A percentile compares a stretch with the other conserved stretches of the same genome.
Evolutionary conservation across 2,888 invertebrate species (phyloP).

Genomic region (Patella depressa): DNA sequence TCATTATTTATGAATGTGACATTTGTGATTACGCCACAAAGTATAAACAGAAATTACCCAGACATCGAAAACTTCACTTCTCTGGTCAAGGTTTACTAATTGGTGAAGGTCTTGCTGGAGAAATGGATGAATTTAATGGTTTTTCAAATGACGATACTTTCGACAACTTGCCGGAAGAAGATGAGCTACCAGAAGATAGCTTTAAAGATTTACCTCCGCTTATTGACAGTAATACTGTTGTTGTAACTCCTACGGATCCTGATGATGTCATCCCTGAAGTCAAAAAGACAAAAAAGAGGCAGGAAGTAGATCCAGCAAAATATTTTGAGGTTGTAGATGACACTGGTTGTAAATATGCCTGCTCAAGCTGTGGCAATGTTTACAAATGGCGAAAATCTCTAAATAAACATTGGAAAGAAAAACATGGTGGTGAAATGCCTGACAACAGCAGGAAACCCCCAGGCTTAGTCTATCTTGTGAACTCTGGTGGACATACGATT

Average conservation of each 20-base stretch:
- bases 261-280: slow-evolving; percentile 27
- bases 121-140: slow-evolving; percentile 38
- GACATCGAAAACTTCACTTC: slow-evolving; percentile 60
- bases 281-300: slow-evolving; percentile 60
- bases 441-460: slow-evolving; percentile 55
- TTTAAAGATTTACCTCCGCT: slow-evolving; percentile 4
- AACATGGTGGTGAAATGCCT: slow-evolving; percentile 67
- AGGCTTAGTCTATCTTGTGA: slow-evolving; percentile 40
- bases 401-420: slow-evolving; percentile 72
- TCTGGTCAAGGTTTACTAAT: slow-evolving; percentile 42
- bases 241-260: slow-evolving; percentile 5
- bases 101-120: slow-evolving; percentile 9
- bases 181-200: slow-evolving; percentile 27
- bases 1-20: slow-evolving; percentile 62
- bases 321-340: slow-evolving; percentile 67
- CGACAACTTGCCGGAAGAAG: slow-evolving; percentile 46
- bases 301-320: slow-evolving; percentile 66
- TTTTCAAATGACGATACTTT: slow-evolving; percentile 39
- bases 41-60: slow-evolving; percentile 62
- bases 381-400: slow-evolving; percentile 71
- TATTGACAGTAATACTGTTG: slow-evolving; percentile 15
- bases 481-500: slow-evolving; percentile 39
- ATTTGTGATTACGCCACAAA: slow-evolving; percentile 66
- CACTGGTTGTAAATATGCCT: slow-evolving; percentile 68
- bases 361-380: slow-evolving; percentile 70